Base-by-base conservation (phyloP, 2,113 vertebrate genomes). In the Serilophus lunatus region DNA sequence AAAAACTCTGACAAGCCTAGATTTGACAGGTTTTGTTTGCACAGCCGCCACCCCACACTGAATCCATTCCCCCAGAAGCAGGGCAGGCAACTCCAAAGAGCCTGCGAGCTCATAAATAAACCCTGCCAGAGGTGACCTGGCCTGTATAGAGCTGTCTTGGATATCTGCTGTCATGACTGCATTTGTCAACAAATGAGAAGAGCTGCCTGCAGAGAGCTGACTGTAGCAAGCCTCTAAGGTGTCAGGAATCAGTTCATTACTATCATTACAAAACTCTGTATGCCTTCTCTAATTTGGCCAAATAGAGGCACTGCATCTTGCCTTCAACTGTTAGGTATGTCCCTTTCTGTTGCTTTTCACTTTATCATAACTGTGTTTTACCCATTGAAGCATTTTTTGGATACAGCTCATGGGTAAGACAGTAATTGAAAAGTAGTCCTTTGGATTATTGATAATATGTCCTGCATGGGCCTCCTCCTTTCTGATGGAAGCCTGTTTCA, bases 171-270 rank as follows among this genome's bases (percentile, higher is more conserved):
- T 88, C 63, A 29, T 29, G 59, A 76, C 90, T 82, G 45, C 76
- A 7, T 93, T 96, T 94, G 88, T 96, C 95, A 95, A 83, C 82
- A 83, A 16, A 54, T 1, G 3, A 13, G 54, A 83, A 70, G 88
- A 80, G 90, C 88, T 94, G 92, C 76, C 95, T 96, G 76, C 76
- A 36, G 75, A 88, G 84, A 88, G 24, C 53, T 80, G 85, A 45
- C 78, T 94, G 45, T 22, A 70, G 63, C 90, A 86, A 35, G 20
- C 63, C 86, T 78, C 93, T 35, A 47, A 92, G 59, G 50, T 70
- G 64, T n/a, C 26, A 35, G 63, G 29, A 93, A 83, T 65, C 79
- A 66, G 68, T 90, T 92, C 72, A 68, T 92, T 88, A 64, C 51
- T 86, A 60, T 74, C 59, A 75, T 92, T 92, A 83, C 64, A 63